Base-by-base conservation (phyloP, 2,113 vertebrate species). In the Catharus minimus region DNA sequence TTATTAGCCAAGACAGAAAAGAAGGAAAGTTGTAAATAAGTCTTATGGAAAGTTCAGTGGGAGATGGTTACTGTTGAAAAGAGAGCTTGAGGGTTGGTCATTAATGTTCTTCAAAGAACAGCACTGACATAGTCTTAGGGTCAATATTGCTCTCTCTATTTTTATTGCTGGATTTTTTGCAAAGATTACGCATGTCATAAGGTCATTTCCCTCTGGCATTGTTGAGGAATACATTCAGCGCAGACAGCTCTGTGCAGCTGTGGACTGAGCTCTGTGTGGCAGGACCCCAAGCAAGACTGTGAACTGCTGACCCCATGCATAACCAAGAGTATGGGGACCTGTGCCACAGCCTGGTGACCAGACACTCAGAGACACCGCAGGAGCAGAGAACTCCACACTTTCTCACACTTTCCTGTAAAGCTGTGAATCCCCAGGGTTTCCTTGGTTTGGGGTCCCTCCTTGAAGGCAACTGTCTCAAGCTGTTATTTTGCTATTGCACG, bases 361-460 rank as follows among this genome's bases (percentile, higher is more conserved):
- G 43, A 36, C 26, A 18, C 33, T 33, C 2, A 0, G 26, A 60
- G 17, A 27, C n/a, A 21, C 1, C 0, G 11, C 50, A 43, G 26
- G 30, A 55, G 57, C 11, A 0, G 0, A 58, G 38, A 10, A 33
- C 53, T 60, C 46, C 39, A 60, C n/a, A 4, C n/a, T 41, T 39
- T 26, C 39, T 17, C 16, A 53, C 0, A 0, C 24, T 60, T 60
- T 53, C 15, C 28, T 41, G 5, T 18, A 53, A 33, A 44, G 7
- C 5, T 26, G 13, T 9, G 60, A 74, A 53, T 8, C 7, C 23
- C 4, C 28, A 53, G 13, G 3, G 8, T 19, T 67, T 60, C 53
- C n/a, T 53, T 53, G 10, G 11, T 26, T 60, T n/a, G 15, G 28
- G 9, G 2, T 24, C 13, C 16, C 20, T 53, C 20, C 26, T 47